These are phyloP conservation scores for Tor tambroides DNA, from an alignment of 2,113 vertebrate species.

Conservation along the genomic window DNA sequence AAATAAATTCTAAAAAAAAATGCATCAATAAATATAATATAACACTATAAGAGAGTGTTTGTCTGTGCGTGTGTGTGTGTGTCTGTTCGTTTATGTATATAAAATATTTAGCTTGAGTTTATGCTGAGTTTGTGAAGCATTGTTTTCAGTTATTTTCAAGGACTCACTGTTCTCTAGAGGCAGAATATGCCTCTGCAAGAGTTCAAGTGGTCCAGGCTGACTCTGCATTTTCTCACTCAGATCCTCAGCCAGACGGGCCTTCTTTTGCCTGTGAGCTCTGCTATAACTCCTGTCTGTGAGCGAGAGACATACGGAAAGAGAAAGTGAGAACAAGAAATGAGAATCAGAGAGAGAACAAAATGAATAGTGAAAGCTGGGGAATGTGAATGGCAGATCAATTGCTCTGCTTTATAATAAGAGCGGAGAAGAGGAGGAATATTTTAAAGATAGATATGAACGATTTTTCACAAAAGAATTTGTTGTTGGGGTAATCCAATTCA, in stretches of 20 bases:
- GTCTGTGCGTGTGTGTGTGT: not conserved
- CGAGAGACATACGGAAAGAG: conserved; percentile 45
- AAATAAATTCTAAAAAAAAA: not conserved
- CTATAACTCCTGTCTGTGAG: conserved; percentile 65
- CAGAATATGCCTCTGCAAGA: conserved; percentile 71
- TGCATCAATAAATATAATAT: not conserved
- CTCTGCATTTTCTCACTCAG: conserved; percentile 74
- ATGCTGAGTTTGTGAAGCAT: conserved; percentile 4
- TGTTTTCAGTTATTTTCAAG: conserved; percentile 16
- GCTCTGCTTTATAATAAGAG: conserved; percentile 20
- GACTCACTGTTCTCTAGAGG: conserved; percentile 63
- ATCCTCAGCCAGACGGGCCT: conserved; percentile 75
- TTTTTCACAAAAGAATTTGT: conserved; percentile 20
- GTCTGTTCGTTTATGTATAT: conserved; percentile 8
- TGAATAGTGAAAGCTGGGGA: conserved; percentile 42
- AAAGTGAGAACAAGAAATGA: conserved; percentile 33
- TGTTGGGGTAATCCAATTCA: conserved; percentile 35
- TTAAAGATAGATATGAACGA: conserved; percentile 16
- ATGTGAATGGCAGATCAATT: conserved; percentile 30
- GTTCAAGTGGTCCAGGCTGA: conserved; percentile 70
- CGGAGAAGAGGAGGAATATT: conserved; percentile 9
- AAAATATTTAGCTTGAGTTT: not conserved
- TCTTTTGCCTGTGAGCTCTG: conserved; percentile 76
- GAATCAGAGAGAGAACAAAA: conserved; percentile 46
- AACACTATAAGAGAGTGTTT: not conserved